Evolutionary conservation across 2,797 vertebrate species (phyloP), one percentile per base, ranked within the genome.

Genomic region (Nyctibius grandis): DNA sequence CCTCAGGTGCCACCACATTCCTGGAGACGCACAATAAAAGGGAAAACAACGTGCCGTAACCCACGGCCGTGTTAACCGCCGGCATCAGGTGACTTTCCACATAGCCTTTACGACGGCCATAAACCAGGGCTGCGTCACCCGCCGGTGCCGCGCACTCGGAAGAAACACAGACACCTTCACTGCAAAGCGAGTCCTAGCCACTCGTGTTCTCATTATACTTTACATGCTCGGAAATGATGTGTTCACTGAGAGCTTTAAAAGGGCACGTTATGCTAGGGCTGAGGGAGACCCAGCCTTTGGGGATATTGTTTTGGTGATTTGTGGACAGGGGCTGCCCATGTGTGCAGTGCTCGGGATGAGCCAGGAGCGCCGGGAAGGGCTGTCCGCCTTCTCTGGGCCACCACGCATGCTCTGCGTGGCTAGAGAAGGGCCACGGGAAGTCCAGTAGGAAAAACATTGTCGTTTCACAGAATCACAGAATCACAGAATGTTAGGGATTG

Each of bases 371-470:
- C 1, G 3, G 34, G 72, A 69, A 40, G 51, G n/a, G 42, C 69
- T 29, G 5, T 19, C 29, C 61, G 77, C 42, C 28, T 29, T 26
- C 79, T 40, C 42, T 18, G 11, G 68, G 12, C 85, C 18, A 25
- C 48, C 8, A 11, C 0, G 0, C 1, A 2, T 0, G 11, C 68
- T n/a, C n/a, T 67, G 64, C 6, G 2, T 0, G 2, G 16, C 31
- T 88, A 88, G 53, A 75, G 38, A 63, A 78, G 25, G 31, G 42
- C 78, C 21, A 0, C 9, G 50, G 80, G 44, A 93, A 92, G 33
- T 36, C 87, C 3, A 2, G 17, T 57, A n/a, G 34, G 54, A 31
- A 81, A 51, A 75, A 42, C 25, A 18, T 53, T 64, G n/a, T n/a
- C 12, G 0, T 60, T 84, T n/a, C n/a, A n/a, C n/a, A n/a, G n/a